Evolutionary conservation across 2,797 vertebrate genomes (phyloP), one percentile per base, ranked within the genome.

Genomic region (Muraenolepis orangiensis): DNA sequence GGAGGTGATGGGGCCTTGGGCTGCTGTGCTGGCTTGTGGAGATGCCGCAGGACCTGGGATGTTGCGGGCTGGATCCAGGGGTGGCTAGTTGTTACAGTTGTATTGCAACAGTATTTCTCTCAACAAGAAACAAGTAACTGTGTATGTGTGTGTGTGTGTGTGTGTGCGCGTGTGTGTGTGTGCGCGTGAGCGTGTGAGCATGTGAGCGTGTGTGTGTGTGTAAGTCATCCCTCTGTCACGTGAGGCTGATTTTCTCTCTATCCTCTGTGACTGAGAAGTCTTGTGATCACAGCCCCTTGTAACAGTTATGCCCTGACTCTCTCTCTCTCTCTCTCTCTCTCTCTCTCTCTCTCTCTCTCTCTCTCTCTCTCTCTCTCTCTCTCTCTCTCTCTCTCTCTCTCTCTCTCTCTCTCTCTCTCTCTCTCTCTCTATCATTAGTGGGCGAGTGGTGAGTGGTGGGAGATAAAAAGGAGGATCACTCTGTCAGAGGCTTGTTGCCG

Each of bases 251-350:
- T 87, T 86, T 23, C 74, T 72, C 16, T 66, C 80, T 80, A 80
- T 85, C 80, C 80, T 76, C 64, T 81, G 46, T 84, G 76, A 87
- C 76, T 78, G 70, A 80, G 80, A 81, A 78, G 80, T 84, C 87
- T 86, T 76, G 80, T 91, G 89, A 90, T 84, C 77, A 57, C n/a
- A 78, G 72, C 71, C 71, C 71, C 76, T 78, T 80, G 71, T 81
- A 80, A 57, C 42, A 66, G 72, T 23, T 30, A 16, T 30, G 16
- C 72, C 30, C 64, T 18, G 46, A 61, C 71, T 12, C 69, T 40
- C 69, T 6, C 69, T 34, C 66, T 29, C 23, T 6, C 7, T 29
- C 18, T 23, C 71, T 1, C 70, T 46, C 29, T 40, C n/a, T 51
- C 72, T 38, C 61, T 34, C 32, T 70, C n/a, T 67, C 13, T 28